phyloP scores from a whole-genome alignment of 2,113 vertebrate genomes.

The Apteryx owenii region DNA sequence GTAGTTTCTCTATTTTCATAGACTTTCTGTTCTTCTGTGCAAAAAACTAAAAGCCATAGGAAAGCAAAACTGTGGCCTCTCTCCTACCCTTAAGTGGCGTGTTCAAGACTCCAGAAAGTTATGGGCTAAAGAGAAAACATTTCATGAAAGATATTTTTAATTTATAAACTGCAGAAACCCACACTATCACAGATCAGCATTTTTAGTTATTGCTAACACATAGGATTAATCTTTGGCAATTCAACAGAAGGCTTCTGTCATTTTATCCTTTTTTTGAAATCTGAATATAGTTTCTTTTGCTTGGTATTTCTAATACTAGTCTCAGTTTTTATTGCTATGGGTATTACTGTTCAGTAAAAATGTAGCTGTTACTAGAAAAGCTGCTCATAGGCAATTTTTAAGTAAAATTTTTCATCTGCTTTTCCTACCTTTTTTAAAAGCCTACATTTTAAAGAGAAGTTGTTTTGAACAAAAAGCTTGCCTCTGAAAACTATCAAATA shows the following conservation, averaged over 20 bases:
- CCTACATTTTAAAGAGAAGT: neutral
- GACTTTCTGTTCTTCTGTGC: neutral
- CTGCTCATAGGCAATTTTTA: neutral
- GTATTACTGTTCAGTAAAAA: neutral
- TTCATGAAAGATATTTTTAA: neutral
- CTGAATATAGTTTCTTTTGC: neutral
- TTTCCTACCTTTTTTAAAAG: too few relatives aligned
- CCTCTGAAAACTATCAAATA: neutral
- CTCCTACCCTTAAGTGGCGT: rapidly evolving
- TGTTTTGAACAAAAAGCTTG: neutral
- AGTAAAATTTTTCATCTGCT: neutral
- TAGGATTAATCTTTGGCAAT: neutral
- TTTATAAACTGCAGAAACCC: neutral
- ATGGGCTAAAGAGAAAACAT: neutral
- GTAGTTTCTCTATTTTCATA: neutral
- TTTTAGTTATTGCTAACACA: neutral
- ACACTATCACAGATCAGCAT: neutral
- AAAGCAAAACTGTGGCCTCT: neutral
- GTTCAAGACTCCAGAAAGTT: neutral
- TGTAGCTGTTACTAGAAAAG: neutral
- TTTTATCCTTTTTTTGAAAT: neutral
- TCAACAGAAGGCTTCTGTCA: neutral
- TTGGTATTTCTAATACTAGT: neutral
- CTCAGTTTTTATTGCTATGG: neutral
- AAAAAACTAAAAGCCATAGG: neutral